Evolutionary conservation across 2,797 vertebrate genomes (phyloP).

Genomic region (Macropus fuliginosus): DNA sequence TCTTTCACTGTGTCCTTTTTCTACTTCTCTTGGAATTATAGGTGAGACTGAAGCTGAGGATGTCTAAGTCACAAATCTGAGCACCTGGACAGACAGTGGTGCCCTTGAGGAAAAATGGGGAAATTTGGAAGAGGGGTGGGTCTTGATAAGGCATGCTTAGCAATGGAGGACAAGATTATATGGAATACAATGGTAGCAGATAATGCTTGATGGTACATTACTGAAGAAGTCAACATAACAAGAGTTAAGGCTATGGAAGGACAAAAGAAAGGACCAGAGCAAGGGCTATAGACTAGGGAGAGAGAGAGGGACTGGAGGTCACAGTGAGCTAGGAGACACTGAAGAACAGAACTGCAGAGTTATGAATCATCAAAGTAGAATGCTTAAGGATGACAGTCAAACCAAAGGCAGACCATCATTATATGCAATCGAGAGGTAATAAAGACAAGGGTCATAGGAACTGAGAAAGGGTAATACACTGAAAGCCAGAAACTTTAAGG

Average conservation of each 20-base stretch:
- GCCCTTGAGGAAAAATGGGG: neutral
- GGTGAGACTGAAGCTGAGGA: neutral
- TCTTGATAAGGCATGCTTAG: too few species aligned
- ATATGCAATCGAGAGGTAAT: neutral
- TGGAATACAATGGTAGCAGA: neutral
- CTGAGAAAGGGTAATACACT: neutral
- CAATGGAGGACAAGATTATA: neutral
- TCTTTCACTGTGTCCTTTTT: neutral
- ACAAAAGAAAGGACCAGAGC: neutral
- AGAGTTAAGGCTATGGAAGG: neutral
- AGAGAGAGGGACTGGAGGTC: too few species aligned
- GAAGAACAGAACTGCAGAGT: neutral
- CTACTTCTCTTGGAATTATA: neutral
- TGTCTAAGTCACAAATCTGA: too few species aligned
- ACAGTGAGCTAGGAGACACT: neutral
- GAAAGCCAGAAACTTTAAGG: neutral
- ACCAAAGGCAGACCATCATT: neutral
- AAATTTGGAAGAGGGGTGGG: too few species aligned
- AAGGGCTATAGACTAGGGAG: neutral
- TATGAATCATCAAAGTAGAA: neutral
- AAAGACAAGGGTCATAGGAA: neutral
- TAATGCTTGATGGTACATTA: neutral
- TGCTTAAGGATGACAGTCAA: neutral
- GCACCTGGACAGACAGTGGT: neutral
- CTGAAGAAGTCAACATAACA: neutral